Percentiles rank a stretch among this genome's conserved stretches.
These are phyloP conservation scores for Oscheius sp. DNA, from an alignment of 2,888 invertebrate genomes.

Conservation along the genomic window DNA sequence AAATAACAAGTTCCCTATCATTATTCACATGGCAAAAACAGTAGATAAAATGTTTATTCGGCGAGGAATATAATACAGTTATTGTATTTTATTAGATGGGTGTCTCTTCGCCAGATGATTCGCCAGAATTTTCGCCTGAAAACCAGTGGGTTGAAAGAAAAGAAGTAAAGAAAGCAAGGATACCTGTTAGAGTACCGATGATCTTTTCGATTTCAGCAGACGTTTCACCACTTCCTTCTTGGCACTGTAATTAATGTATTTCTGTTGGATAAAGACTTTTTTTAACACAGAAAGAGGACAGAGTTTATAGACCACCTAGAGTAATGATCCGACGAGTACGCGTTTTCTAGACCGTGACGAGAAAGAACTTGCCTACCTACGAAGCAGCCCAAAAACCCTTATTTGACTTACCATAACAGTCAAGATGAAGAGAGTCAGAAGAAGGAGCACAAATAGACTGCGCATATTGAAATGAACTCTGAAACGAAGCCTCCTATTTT, in stretches of 20 bases:
- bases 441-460: neutral
- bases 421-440: constrained; percentile 2
- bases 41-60: neutral
- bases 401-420: neutral
- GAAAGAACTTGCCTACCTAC: no score
- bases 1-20: neutral
- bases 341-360: no score
- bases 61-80: neutral
- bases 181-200: neutral
- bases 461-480: neutral
- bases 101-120: neutral
- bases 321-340: no score
- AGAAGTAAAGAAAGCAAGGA: no score
- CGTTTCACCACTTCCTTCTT: neutral
- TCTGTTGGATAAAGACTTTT: no score
- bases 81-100: neutral
- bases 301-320: no score
- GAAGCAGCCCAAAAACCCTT: no score
- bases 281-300: no score
- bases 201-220: neutral
- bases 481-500: neutral
- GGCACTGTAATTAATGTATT: neutral
- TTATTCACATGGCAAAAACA: neutral
- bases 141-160: no score
- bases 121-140: neutral